Base-by-base conservation (phyloP, 92 coral and sea anemone genomes). In the Montipora capitata region DNA sequence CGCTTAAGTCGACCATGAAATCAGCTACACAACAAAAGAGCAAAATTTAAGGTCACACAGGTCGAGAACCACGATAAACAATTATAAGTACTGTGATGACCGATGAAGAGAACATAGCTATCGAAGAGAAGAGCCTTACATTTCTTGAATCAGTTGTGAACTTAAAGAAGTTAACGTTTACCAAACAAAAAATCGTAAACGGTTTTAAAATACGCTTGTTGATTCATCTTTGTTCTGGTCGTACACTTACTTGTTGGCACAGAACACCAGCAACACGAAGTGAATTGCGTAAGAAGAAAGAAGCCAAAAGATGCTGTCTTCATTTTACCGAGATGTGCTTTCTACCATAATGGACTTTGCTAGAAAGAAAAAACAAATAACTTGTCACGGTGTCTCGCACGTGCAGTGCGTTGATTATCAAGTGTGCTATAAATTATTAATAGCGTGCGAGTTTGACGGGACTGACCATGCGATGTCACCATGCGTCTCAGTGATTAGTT, bases 331-430 rank as follows among this genome's bases (percentile, higher is more conserved):
- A 72, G 10, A 27, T 5, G 14, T 40, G 77, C 20, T 58, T 75
- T n/a, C 64, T 27, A 45, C 57, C 87, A 83, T 83, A 57, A 27
- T 83, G 71, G 64, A n/a, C 13, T 35, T 72, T 83, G 72, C 20
- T 35, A 40, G 35, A 58, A 59, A 61, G 72, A 17, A 79, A 72
- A 42, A 72, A 41, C 80, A 72, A 27, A 48, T 48, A 10, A 10
- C 43, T 59, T 41, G 58, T 68, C 20, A 70, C 72, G 87, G 87
- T 83, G 58, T 77, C 87, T 58, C 57, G 68, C 79, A 83, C 61
- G 87, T 83, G 87, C 59, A 38, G 11, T 48, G 6, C 14, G 49
- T 56, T 56, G 58, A 64, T 27, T 12, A 14, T 48, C 68, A 18
- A 16, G 45, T 81, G 5, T 7, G 48, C 10, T 14, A 18, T 15